Conservation (phyloP, 2,888 invertebrate species). For the Lypha dubia region DNA sequence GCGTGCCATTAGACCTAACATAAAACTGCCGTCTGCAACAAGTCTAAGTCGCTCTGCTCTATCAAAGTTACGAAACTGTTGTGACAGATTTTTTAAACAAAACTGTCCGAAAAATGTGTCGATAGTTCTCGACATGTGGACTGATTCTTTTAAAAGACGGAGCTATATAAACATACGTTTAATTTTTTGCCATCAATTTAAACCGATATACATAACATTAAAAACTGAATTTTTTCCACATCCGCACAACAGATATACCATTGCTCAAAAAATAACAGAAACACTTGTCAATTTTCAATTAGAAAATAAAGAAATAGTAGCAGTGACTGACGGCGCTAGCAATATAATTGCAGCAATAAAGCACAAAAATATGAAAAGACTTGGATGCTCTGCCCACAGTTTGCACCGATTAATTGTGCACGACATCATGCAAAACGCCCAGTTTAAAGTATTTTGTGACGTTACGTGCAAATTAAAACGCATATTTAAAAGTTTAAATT, state of each 20-base stretch:
- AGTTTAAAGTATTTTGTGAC: not conserved
- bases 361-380: not conserved
- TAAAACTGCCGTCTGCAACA: constrained; percentile 3
- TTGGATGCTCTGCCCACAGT: not conserved
- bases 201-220: too few relatives aligned
- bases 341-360: constrained; percentile 7
- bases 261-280: not conserved
- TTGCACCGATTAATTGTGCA: not conserved
- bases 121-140: not conserved
- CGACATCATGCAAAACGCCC: too few relatives aligned
- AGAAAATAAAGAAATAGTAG: not conserved
- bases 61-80: not conserved
- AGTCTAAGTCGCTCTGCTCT: constrained; percentile 9
- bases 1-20: not conserved
- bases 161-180: not conserved
- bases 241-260: too few relatives aligned
- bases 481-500: not conserved
- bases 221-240: too few relatives aligned
- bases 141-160: not conserved
- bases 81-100: not conserved
- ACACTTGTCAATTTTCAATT: not conserved
- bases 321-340: constrained; percentile 1
- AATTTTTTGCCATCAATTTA: too few relatives aligned
- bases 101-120: not conserved
- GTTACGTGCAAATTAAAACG: not conserved